A percentile compares a stretch with the other conserved stretches of the same genome.
These are phyloP conservation scores for Ammodytes dubius DNA, from an alignment of 2,113 vertebrate genomes.

Conservation along the genomic window DNA sequence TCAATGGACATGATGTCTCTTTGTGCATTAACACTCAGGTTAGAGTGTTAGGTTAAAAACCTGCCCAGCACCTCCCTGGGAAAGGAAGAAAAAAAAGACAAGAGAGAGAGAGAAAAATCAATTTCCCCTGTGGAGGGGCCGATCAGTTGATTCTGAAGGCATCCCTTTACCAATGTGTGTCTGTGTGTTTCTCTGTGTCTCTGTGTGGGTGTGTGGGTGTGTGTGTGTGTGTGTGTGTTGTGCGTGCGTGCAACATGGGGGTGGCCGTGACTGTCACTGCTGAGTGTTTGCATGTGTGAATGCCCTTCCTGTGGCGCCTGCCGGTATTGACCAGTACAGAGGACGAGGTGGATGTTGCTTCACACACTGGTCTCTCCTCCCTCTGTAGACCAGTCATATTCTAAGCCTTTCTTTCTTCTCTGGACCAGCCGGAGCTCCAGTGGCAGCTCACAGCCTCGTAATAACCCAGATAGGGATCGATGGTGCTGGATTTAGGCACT, in stretches of 20 bases:
- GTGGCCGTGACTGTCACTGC: slow-evolving; percentile 50
- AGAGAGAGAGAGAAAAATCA: slow-evolving; percentile 86
- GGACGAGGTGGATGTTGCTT: slow-evolving; percentile 61
- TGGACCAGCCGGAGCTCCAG: slow-evolving; percentile 58
- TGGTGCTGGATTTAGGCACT: slow-evolving; percentile 79
- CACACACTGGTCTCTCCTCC: slow-evolving; percentile 54
- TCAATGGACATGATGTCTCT: slow-evolving; percentile 97
- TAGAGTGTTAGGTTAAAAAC: slow-evolving; percentile 97
- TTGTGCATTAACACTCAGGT: slow-evolving; percentile 94
- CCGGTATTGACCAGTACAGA: slow-evolving; percentile 77
- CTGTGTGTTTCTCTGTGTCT: slow-evolving; percentile 16
- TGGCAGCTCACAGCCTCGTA: slow-evolving; percentile 74
- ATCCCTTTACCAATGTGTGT: slow-evolving; percentile 83
- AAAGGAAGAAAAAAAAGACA: slow-evolving; percentile 40
- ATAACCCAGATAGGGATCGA: slow-evolving; percentile 79
- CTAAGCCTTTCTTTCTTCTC: slow-evolving; percentile 64
- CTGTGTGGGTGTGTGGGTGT: slow-evolving; percentile 41
- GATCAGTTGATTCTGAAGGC: slow-evolving; percentile 85
- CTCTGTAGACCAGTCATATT: slow-evolving; percentile 71
- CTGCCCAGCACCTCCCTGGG: slow-evolving; percentile 87
- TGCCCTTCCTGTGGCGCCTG: slow-evolving; percentile 75
- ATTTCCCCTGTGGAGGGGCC: slow-evolving; percentile 88
- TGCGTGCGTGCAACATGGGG: slow-evolving; percentile 3
- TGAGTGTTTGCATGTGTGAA: slow-evolving; percentile 68
- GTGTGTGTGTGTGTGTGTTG: slow-evolving; percentile 29